Percentiles rank a stretch among this genome's conserved stretches.
Conservation (phyloP, 2,797 vertebrate genomes). For the Halcyon badia region DNA sequence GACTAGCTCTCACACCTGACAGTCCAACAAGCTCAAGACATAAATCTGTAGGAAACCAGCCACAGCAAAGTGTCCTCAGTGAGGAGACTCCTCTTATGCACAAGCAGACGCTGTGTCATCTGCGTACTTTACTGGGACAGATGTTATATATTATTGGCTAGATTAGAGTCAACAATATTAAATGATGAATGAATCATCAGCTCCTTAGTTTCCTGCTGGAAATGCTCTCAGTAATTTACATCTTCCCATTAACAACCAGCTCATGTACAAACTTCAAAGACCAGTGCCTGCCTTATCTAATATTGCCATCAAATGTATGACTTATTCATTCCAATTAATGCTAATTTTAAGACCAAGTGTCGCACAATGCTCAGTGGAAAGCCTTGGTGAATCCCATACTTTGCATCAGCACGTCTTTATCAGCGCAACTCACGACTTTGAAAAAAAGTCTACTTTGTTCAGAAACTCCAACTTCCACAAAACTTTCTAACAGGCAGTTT, state of each 20-base stretch:
- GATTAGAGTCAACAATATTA: conserved; percentile 61
- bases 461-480: background rate
- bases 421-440: background rate
- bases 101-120: conserved; percentile 49
- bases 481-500: background rate
- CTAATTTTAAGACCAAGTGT: conserved; percentile 21
- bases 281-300: conserved; percentile 22
- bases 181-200: conserved; percentile 57
- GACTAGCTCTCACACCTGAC: background rate
- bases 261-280: conserved; percentile 58
- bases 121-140: background rate
- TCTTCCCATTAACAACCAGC: conserved; percentile 31
- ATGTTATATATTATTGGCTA: conserved; percentile 14
- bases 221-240: conserved; percentile 30
- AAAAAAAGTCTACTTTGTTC: background rate
- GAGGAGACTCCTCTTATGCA: background rate
- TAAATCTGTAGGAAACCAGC: background rate
- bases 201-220: conserved; percentile 53
- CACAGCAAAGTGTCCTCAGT: conserved; percentile 5
- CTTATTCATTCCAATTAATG: conserved; percentile 11
- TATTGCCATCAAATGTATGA: conserved; percentile 48
- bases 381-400: background rate
- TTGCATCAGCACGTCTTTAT: background rate
- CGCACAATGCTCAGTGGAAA: conserved; percentile 5
- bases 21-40: conserved; percentile 4